These are phyloP conservation scores for Philopotamus ludificatus DNA, from an alignment of 1,140 invertebrate genomes.

Conservation along the genomic window DNA sequence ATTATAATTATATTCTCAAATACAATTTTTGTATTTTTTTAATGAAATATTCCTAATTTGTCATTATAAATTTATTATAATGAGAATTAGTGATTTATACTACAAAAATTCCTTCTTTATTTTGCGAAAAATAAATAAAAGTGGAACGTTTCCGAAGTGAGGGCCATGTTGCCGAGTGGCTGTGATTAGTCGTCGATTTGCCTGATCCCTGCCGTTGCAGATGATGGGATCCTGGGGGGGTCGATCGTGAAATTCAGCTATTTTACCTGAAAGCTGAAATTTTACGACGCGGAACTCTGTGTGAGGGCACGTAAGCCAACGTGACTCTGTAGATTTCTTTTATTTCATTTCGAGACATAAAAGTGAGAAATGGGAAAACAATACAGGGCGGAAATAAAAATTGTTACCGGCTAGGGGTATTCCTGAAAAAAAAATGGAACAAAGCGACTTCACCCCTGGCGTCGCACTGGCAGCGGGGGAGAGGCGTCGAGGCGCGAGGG, in stretches of 20 bases:
- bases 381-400: conserved; percentile 39
- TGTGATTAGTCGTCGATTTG: conserved; percentile 27
- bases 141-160: background rate
- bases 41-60: too few relatives aligned
- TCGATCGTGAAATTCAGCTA: conserved; percentile 27
- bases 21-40: too few relatives aligned
- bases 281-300: conserved; percentile 23
- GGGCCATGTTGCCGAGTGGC: background rate
- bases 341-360: conserved; percentile 40
- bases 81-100: too few relatives aligned
- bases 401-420: conserved; percentile 18
- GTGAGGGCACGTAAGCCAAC: conserved; percentile 23
- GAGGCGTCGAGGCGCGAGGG: background rate
- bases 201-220: conserved; percentile 9
- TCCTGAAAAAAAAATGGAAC: background rate
- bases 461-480: background rate
- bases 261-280: conserved; percentile 30
- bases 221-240: conserved; percentile 18
- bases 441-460: background rate
- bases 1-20: too few relatives aligned
- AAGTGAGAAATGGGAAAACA: conserved; percentile 42
- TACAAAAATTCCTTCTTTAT: too few relatives aligned
- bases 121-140: too few relatives aligned
- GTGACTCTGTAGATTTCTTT: conserved; percentile 39
- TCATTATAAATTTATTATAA: too few relatives aligned